Base-by-base conservation (phyloP, 2,888 invertebrate species). In the Toxonevra muliebris region DNA sequence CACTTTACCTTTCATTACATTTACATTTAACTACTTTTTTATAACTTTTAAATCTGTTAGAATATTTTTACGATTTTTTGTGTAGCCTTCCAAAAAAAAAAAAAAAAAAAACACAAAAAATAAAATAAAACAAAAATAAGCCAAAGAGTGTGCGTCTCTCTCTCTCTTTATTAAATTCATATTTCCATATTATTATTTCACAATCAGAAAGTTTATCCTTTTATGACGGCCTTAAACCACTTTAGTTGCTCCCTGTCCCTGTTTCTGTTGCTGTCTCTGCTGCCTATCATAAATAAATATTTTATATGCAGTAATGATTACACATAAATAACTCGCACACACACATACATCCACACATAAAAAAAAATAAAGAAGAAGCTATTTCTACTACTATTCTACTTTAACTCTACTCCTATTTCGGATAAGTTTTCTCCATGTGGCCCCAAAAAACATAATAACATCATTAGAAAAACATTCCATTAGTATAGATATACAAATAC, bases 251-350 rank as follows among this genome's bases (percentile, higher is more conserved):
- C 58, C 48, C 43, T 19, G 53, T 62, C 61, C 45, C 54, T 17
- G 30, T 13, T 3, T 62, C 52, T 43, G n/a, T n/a, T n/a, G n/a
- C n/a, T n/a, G n/a, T n/a, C 43, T 9, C 30, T 30, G 41, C 40
- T 40, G 15, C 15, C 8, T 15, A 40, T 54, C 55, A 55, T 11
- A 55, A 10, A 59, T 58, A 62, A 66, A 66, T 66, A 66, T 30
- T 66, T 69, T 69, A 66, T 66, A 66, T 59, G 60, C 45, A 43
- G 42, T 54, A 66, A 66, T 69, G 64, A 57, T 66, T 69, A 63
- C 52, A 61, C 59, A 69, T 69, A 69, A 69, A 69, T 63, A 66
- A 69, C 66, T 20, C 52, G 58, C 62, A 45, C 12, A 4, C 45
- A 19, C 43, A 43, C 12, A 59, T 17, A 19, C 1, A 43, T 17